phyloP scores from a whole-genome alignment of 2,888 invertebrate genomes.

The Mythimna ferrago region DNA sequence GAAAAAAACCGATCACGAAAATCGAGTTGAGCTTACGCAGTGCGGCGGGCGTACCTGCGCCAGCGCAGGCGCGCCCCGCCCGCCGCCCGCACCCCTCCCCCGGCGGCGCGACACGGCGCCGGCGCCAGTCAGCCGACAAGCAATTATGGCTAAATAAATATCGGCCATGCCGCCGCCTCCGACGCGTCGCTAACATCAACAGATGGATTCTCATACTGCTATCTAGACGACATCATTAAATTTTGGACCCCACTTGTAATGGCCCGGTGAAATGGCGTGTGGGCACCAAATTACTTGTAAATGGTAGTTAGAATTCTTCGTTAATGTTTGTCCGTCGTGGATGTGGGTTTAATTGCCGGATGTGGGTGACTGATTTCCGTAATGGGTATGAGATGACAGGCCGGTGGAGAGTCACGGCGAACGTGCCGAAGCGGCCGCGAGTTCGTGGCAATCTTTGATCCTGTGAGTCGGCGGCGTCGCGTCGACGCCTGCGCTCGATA shows the following conservation, averaged over 20 bases:
- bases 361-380: constrained; percentile 77
- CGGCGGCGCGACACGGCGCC: constrained; percentile 87
- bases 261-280: constrained; percentile 79
- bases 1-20: constrained; percentile 86
- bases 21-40: constrained; percentile 86
- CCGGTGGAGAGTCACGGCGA: constrained; percentile 61
- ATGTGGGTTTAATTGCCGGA: constrained; percentile 79
- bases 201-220: constrained; percentile 83
- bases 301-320: constrained; percentile 75
- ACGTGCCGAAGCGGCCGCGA: constrained; percentile 56
- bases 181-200: constrained; percentile 82
- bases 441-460: constrained; percentile 73
- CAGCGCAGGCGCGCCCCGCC: constrained; percentile 73
- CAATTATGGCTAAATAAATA: constrained; percentile 91
- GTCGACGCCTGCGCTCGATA: constrained; percentile 78
- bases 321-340: constrained; percentile 74
- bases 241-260: constrained; percentile 79
- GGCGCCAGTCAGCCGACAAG: constrained; percentile 89
- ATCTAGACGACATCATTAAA: constrained; percentile 86
- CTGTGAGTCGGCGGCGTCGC: constrained; percentile 73
- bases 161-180: constrained; percentile 87
- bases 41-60: constrained; percentile 84
- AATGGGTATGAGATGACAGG: constrained; percentile 67
- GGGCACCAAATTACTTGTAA: constrained; percentile 79
- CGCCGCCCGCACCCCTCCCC: constrained; percentile 57